Evolutionary conservation across 2,113 vertebrate species (phyloP).

Genomic region (Taxidea taxus): DNA sequence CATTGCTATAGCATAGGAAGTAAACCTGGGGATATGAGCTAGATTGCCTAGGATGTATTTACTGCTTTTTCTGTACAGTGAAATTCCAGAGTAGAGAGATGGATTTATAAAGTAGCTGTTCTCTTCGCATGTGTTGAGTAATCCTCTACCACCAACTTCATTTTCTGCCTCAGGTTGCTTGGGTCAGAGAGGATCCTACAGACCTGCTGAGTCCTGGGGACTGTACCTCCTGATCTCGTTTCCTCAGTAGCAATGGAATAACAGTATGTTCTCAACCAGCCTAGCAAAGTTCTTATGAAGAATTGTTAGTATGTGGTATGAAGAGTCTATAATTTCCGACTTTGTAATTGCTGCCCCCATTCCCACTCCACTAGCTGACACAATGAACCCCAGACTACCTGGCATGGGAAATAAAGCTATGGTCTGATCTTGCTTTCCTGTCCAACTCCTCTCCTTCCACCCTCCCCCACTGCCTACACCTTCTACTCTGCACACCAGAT

Average conservation of each 20-base stretch:
- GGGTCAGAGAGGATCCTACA: background rate
- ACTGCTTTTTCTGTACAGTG: background rate
- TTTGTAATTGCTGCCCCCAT: background rate
- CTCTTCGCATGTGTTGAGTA: background rate
- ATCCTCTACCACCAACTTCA: background rate
- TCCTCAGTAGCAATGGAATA: background rate
- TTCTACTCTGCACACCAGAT: background rate
- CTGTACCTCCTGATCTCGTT: background rate
- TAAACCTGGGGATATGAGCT: background rate
- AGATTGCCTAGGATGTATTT: background rate
- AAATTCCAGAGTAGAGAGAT: background rate
- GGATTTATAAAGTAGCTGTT: background rate
- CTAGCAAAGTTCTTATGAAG: background rate
- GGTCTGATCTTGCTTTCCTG: background rate
- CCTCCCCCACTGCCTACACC: fast-evolving
- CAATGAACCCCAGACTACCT: background rate
- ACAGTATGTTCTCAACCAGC: background rate
- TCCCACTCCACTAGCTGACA: background rate
- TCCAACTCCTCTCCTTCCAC: background rate
- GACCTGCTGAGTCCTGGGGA: background rate
- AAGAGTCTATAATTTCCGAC: background rate
- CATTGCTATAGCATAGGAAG: background rate
- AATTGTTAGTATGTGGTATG: background rate
- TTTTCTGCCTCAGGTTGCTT: background rate
- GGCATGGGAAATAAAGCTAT: background rate